A percentile compares a stretch with the other conserved stretches of the same genome.
Conservation (phyloP, 2,888 invertebrate species). For the Mesochorus sp. region DNA sequence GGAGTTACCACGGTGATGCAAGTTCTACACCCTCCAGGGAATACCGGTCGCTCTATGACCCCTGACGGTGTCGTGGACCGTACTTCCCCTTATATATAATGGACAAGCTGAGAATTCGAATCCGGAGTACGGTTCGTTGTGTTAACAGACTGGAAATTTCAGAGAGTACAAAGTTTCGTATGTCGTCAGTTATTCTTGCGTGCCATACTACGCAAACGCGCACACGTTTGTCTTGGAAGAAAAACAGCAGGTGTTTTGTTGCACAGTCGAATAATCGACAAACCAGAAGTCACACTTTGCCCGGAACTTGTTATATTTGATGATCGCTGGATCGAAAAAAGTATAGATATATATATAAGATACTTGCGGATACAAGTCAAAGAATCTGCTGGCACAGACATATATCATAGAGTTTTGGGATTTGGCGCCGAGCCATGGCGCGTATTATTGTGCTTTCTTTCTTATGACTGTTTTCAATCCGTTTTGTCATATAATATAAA, state of each 20-base stretch:
- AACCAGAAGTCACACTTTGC: slow-evolving; percentile 28
- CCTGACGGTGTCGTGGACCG: background rate
- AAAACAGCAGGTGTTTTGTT: slow-evolving; percentile 10
- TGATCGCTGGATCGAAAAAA: background rate
- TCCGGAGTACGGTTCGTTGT: slow-evolving; percentile 24
- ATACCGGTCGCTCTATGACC: slow-evolving; percentile 32
- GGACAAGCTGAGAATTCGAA: slow-evolving; percentile 8
- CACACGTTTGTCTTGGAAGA: background rate
- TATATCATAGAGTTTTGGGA: slow-evolving; percentile 21
- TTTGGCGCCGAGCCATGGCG: slow-evolving; percentile 38
- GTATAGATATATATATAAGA: background rate
- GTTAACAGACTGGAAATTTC: slow-evolving; percentile 25
- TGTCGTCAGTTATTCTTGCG: background rate
- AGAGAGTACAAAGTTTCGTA: slow-evolving; percentile 32
- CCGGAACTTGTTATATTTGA: background rate
- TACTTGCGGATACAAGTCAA: slow-evolving; percentile 11
- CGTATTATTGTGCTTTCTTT: background rate
- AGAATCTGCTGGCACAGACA: background rate
- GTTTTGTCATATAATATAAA: no score
- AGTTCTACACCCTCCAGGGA: slow-evolving; percentile 30
- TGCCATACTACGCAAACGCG: no score
- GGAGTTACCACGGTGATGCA: slow-evolving; percentile 5
- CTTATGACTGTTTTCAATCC: background rate
- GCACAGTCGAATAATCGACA: slow-evolving; percentile 14
- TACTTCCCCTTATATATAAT: background rate